Base-by-base conservation (phyloP, 2,113 vertebrate genomes). In the Ptychochromis oligacanthus region DNA sequence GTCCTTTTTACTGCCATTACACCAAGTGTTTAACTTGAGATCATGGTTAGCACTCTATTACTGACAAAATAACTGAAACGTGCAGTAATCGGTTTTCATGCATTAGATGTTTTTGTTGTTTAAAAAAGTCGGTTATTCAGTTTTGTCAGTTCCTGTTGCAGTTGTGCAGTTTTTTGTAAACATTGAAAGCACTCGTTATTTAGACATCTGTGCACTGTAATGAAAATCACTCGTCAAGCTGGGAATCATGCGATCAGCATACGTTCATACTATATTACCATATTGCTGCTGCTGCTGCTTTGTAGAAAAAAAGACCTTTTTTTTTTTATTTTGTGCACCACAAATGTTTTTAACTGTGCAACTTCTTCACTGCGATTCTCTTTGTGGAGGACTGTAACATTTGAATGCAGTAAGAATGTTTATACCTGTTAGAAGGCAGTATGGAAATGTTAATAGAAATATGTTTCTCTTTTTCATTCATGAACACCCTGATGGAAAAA, bases 231-330 rank as follows among this genome's bases (percentile, higher is more conserved):
- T 56, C 15, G 40, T 40, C 36, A 24, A 36, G 18, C 22, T 54
- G 54, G 24, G 26, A 86, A 28, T 55, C 5, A 72, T 31, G 38
- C 60, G 79, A 40, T 57, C n/a, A 12, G 15, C 8, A 34, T 6
- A 3, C 56, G 2, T 40, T 26, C 17, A 34, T 12, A 11, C 24
- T 17, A 52, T 17, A 31, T 36, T n/a, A 31, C 13, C 67, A n/a
- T 74, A 31, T 40, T 8, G 65, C 62, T 67, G n/a, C n/a, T 26
- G 31, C 65, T 10, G 76, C 76, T 77, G 59, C 62, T 84, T 62
- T 14, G 7, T 46, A 24, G 54, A 20, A 36, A 57, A 59, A 20
- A 14, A 4, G 4, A n/a, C 59, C 52, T 65, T 14, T 36, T 7
- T 38, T 11, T 24, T 67, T 64, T 67, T 58, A 14, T 76, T 57